Conservation (phyloP, 2,888 invertebrate genomes). For the Gastracanthus pulcherrimus region DNA sequence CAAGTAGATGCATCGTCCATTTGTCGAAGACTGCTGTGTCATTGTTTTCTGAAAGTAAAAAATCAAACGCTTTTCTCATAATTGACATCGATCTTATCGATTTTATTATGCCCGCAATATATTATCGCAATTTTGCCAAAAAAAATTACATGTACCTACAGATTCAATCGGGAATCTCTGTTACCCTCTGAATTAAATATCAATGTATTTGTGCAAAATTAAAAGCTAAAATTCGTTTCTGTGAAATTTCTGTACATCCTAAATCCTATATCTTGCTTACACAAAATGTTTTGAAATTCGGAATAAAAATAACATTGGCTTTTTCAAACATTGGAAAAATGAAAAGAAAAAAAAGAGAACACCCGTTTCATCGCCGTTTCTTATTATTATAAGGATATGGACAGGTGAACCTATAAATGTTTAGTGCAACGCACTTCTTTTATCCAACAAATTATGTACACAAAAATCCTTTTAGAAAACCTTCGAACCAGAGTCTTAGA, state of each 20-base stretch:
- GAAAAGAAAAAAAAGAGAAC: conserved; percentile 55
- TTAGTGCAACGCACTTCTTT: conserved; percentile 29
- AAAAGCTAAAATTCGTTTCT: background rate
- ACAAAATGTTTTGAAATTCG: background rate
- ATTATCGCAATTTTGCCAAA: conserved; percentile 23
- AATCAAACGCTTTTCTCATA: conserved; percentile 32
- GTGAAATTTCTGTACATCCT: background rate
- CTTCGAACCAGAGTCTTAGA: conserved; percentile 20
- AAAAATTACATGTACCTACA: background rate
- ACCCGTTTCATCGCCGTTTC: conserved; percentile 56
- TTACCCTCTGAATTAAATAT: conserved; percentile 7
- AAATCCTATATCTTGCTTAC: conserved; percentile 17
- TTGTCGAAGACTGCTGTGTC: conserved; percentile 23
- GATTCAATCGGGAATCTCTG: no score
- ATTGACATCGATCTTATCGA: conserved; percentile 34
- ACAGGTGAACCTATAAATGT: conserved; percentile 46
- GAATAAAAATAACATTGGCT: conserved; percentile 26
- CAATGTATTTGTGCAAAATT: background rate
- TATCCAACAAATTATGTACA: conserved; percentile 49
- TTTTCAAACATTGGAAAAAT: conserved; percentile 28
- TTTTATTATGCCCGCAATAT: conserved; percentile 14
- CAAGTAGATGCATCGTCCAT: conserved; percentile 45
- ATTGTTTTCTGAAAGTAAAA: conserved; percentile 17
- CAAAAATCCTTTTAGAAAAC: conserved; percentile 31
- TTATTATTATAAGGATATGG: conserved; percentile 56